Evolutionary conservation across 2,797 vertebrate genomes (phyloP).

Genomic region (Anabas testudineus): DNA sequence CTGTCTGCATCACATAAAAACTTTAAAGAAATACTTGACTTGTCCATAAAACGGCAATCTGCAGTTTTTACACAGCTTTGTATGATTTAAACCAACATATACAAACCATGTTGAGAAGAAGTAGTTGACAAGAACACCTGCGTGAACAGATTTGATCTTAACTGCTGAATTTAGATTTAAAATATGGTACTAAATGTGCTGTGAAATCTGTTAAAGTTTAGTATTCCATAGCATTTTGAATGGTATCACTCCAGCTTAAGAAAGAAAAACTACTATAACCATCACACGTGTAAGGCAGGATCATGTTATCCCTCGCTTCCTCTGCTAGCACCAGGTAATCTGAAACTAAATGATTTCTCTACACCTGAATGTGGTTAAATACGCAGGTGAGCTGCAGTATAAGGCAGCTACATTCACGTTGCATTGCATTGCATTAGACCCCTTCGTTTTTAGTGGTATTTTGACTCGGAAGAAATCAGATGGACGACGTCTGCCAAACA

Average conservation of each 20-base stretch:
- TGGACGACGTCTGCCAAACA: conserved; percentile 36
- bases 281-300: conserved; percentile 26
- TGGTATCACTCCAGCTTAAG: too few species aligned
- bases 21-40: neutral
- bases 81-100: too few species aligned
- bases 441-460: conserved; percentile 30
- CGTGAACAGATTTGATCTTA: too few species aligned
- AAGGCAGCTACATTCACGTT: conserved; percentile 25
- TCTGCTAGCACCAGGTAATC: conserved; percentile 10
- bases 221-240: too few species aligned
- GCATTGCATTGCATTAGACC: conserved; percentile 11
- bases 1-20: neutral
- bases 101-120: too few species aligned
- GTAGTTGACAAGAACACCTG: too few species aligned
- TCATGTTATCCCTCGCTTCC: conserved; percentile 25
- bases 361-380: conserved; percentile 41
- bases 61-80: too few species aligned
- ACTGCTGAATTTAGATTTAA: too few species aligned
- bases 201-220: too few species aligned
- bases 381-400: conserved; percentile 46
- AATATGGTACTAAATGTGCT: too few species aligned
- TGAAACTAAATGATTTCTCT: conserved; percentile 24
- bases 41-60: too few species aligned
- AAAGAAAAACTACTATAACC: conserved; percentile 8
- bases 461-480: conserved; percentile 18